Percentiles rank a stretch among this genome's conserved stretches.
Evolutionary conservation across 2,888 invertebrate genomes (phyloP).

Genomic region (Coenonympha arcania): DNA sequence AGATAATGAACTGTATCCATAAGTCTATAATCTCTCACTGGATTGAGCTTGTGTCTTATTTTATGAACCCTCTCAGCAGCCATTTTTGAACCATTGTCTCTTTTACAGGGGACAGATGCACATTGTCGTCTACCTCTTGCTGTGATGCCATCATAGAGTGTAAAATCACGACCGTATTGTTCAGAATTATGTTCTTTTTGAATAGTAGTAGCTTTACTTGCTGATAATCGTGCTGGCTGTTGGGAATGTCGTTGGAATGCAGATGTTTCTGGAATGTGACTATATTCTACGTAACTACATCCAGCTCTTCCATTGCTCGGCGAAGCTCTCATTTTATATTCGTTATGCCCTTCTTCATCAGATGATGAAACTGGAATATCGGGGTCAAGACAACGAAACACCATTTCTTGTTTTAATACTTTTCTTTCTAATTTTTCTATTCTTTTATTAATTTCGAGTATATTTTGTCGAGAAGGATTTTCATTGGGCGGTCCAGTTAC

Average conservation of each 20-base stretch:
- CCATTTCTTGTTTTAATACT: conserved; percentile 58
- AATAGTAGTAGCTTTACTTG: conserved; percentile 56
- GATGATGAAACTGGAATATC: conserved; percentile 51
- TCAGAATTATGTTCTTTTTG: conserved; percentile 66
- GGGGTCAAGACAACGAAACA: conserved; percentile 52
- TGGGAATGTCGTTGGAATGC: conserved; percentile 62
- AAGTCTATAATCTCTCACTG: conserved; percentile 62
- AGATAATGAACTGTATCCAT: conserved; percentile 70
- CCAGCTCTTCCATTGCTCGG: conserved; percentile 45
- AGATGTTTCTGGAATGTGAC: conserved; percentile 62
- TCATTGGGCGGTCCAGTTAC: conserved; percentile 46
- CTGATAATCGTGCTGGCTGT: conserved; percentile 50
- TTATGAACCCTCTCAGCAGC: conserved; percentile 64
- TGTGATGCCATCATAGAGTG: conserved; percentile 64
- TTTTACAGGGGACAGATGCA: conserved; percentile 62
- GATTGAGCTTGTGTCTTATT: conserved; percentile 64
- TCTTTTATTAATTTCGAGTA: conserved; percentile 47
- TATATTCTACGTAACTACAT: conserved; percentile 65
- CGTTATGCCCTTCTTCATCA: conserved; percentile 42
- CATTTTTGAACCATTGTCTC: conserved; percentile 53
- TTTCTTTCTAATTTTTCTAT: conserved; percentile 55
- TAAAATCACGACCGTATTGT: conserved; percentile 64
- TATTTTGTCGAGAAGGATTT: conserved; percentile 33
- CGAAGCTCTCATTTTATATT: conserved; percentile 38
- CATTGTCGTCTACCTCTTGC: conserved; percentile 60